Base-by-base conservation (phyloP, 2,797 vertebrate species). In the Catharus ustulatus region DNA sequence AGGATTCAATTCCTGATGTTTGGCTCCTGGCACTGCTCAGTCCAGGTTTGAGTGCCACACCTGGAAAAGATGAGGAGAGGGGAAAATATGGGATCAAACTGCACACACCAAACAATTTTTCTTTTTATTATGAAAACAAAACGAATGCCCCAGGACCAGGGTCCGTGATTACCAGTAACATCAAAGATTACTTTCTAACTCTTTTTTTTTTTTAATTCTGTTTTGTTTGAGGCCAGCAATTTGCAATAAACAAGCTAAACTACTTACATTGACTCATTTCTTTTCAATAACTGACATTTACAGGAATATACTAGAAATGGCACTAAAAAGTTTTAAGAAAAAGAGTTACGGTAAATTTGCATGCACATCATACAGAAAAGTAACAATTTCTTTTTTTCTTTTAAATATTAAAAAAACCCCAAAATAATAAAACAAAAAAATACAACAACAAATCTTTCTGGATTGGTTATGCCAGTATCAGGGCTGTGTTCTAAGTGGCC, bases 291-390 rank as follows among this genome's bases (percentile, higher is more conserved):
- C 98, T 98, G 98, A 98, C 98, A 98, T 98, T 98, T 98, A 98
- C 98, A 99, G 98, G 97, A 98, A 98, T 98, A 98, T 98, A 98
- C 98, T 99, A 98, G 98, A 98, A 99, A 99, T 98, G 98, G 98
- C 98, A 99, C 98, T 98, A 98, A 98, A 98, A 97, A 98, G 98
- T 97, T 97, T 97, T 97, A 97, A 98, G 98, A 98, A 98, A 98
- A 98, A 98, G 98, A 97, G 95, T 98, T 98, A 99, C 98, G 97
- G 98, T 98, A 98, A 98, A 98, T 98, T 98, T 98, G 98, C 99
- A 99, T 99, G 99, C 99, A 99, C 97, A 95, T 97, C 98, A 98
- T 98, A 99, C 98, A 99, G 98, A 98, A 98, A 99, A 98, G 97
- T 97, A 98, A 97, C 97, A 97, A 59, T 77, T 78, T 42, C 14